Conservation (phyloP, 2,797 vertebrate genomes). For the Spheniscus humboldti region DNA sequence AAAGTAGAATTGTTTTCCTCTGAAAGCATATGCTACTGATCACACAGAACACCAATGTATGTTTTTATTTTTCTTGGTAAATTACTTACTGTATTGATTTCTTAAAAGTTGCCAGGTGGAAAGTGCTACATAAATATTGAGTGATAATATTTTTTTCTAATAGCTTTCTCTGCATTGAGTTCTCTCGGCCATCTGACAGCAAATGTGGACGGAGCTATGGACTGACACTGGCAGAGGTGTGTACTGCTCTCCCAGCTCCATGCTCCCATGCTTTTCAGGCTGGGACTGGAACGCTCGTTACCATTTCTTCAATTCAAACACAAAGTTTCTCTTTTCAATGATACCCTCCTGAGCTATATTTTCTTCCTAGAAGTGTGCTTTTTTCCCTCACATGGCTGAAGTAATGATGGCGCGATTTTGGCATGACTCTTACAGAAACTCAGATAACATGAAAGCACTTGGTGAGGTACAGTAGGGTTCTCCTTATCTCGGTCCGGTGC, state of each 20-base stretch:
- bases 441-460: neutral
- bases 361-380: neutral
- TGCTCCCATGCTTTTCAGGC: neutral
- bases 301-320: neutral
- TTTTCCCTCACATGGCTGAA: neutral
- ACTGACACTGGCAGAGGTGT: neutral
- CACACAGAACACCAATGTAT: neutral
- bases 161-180: neutral
- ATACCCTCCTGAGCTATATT: neutral
- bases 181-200: neutral
- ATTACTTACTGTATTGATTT: neutral
- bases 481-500: accelerated
- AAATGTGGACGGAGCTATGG: neutral
- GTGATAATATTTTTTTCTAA: neutral
- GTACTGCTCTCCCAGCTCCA: neutral
- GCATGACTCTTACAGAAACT: neutral
- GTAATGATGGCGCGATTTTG: neutral
- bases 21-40: constrained; percentile 29
- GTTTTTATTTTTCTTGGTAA: neutral
- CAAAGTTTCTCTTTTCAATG: neutral
- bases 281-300: neutral
- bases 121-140: neutral
- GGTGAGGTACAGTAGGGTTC: neutral
- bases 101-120: neutral
- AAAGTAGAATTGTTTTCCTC: constrained; percentile 40